These are phyloP conservation scores for Oreamnos americanus DNA, from an alignment of 2,113 vertebrate species.

Conservation along the genomic window DNA sequence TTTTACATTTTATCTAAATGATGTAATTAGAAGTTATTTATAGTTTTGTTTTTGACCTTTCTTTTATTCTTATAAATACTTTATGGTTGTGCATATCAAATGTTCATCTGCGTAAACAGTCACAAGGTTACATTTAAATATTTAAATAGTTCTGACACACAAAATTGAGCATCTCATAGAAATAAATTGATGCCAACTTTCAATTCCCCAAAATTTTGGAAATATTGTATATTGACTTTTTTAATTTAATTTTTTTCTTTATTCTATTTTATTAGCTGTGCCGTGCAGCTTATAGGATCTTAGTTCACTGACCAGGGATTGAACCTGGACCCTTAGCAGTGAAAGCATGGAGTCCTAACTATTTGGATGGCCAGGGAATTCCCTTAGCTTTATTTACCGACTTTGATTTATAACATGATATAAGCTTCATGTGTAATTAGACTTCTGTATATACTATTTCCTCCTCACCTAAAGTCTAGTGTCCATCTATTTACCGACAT, in stretches of 20 bases:
- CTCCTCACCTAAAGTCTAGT: neutral
- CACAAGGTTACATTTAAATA: neutral
- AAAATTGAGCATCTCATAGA: neutral
- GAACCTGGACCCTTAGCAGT: neutral
- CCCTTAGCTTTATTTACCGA: neutral
- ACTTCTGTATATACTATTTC: neutral
- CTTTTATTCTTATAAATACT: slow-evolving; percentile 23
- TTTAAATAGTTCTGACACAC: neutral
- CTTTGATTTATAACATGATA: neutral
- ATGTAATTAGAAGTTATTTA: neutral
- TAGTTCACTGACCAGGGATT: neutral
- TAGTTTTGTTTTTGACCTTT: neutral
- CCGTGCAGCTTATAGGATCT: neutral
- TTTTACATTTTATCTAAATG: neutral
- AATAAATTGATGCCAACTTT: slow-evolving; percentile 21
- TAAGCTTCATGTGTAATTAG: neutral
- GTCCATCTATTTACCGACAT: neutral
- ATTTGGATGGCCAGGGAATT: neutral
- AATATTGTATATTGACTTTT: neutral
- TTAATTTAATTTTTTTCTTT: neutral
- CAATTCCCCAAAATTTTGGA: neutral
- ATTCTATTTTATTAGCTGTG: neutral
- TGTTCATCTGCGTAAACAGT: neutral
- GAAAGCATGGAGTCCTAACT: neutral
- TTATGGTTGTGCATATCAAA: slow-evolving; percentile 1